These are phyloP conservation scores for Rhogogaster chlorosoma DNA, from an alignment of 2,888 invertebrate genomes.

Conservation along the genomic window DNA sequence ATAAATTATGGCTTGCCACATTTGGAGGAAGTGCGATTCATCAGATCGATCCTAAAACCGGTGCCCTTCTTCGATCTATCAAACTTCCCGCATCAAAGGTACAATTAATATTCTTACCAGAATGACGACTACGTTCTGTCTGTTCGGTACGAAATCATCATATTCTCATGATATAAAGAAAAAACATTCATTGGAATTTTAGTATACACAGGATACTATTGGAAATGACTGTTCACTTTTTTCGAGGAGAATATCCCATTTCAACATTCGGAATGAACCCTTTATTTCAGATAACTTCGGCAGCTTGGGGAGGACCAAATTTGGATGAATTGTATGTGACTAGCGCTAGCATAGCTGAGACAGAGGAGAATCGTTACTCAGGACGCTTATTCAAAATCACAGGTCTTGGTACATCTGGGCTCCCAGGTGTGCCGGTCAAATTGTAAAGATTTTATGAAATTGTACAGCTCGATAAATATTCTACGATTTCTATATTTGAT, in stretches of 20 bases:
- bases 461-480: neutral
- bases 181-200: neutral
- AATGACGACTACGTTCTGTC: neutral
- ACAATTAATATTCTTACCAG: neutral
- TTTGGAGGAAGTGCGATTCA: slow-evolving; percentile 40
- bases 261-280: neutral
- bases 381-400: slow-evolving; percentile 51
- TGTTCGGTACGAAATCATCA: neutral
- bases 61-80: slow-evolving; percentile 28
- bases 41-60: slow-evolving; percentile 25
- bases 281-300: slow-evolving; percentile 38
- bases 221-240: neutral
- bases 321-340: slow-evolving; percentile 47
- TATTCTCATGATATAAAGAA: too few species aligned
- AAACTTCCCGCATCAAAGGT: slow-evolving; percentile 34
- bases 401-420: slow-evolving; percentile 41
- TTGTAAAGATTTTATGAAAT: neutral
- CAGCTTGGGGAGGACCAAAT: slow-evolving; percentile 39
- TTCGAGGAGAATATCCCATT: neutral
- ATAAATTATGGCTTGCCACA: slow-evolving; percentile 42
- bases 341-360: slow-evolving; percentile 16
- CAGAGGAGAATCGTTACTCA: neutral
- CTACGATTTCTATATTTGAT: neutral
- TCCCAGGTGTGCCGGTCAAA: slow-evolving; percentile 39
- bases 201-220: neutral